phyloP scores from a whole-genome alignment of 2,888 invertebrate species.

The Myopa testacea region DNA sequence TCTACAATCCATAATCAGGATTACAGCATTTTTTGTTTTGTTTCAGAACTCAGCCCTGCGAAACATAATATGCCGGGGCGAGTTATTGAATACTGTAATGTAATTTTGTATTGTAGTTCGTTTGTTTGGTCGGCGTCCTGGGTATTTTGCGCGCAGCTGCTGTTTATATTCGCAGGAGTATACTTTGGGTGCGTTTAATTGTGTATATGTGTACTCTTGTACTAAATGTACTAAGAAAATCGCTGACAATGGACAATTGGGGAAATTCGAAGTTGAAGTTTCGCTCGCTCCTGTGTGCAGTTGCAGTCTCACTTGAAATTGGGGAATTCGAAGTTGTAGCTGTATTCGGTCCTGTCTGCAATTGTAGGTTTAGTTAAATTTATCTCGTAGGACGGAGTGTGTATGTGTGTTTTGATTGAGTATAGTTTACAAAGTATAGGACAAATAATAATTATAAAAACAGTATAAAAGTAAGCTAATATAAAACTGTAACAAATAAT shows the following conservation, averaged over 20 bases:
- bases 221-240: not conserved
- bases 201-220: not conserved
- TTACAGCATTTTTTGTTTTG: no score
- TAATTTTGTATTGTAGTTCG: not conserved
- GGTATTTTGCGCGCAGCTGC: not conserved
- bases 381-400: not conserved
- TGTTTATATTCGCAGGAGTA: not conserved
- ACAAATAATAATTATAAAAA: not conserved
- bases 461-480: not conserved
- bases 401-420: not conserved
- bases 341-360: not conserved
- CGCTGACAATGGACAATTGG: not conserved
- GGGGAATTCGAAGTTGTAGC: no score
- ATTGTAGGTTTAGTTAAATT: not conserved
- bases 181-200: not conserved
- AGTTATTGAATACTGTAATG: not conserved
- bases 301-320: no score
- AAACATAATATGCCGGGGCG: no score
- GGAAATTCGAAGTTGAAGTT: not conserved
- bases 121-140: slow-evolving; percentile 1
- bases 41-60: no score
- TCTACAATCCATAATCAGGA: no score
- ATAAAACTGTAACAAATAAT: not conserved
- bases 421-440: not conserved
- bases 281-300: not conserved